Percentiles rank a stretch among this genome's conserved stretches.
phyloP scores from a whole-genome alignment of 2,797 vertebrate species.

The Odontamblyopus lacepedii region DNA sequence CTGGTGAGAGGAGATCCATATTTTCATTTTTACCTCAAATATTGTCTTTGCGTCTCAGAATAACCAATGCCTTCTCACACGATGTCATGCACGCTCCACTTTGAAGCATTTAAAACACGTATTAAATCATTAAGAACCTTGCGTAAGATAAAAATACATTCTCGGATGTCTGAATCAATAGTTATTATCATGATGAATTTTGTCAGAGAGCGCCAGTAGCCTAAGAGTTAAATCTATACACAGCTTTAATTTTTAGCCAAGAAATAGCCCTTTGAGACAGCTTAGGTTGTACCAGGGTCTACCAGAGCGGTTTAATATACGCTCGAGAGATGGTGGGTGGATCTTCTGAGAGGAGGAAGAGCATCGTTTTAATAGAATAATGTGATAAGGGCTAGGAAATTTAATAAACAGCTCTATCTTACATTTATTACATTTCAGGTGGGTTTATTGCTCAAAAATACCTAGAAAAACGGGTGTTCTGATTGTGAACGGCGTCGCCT shows the following conservation, averaged over 20 bases:
- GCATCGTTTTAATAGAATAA: too few species aligned
- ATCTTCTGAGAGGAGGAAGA: too few species aligned
- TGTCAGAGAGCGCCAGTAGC: neutral
- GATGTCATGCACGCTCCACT: too few species aligned
- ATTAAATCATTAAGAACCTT: neutral
- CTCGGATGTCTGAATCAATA: neutral
- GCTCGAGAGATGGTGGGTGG: too few species aligned
- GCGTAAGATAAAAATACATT: constrained; percentile 1
- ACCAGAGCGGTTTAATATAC: neutral
- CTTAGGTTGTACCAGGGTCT: neutral
- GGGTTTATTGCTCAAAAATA: too few species aligned
- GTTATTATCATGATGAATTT: constrained; percentile 3
- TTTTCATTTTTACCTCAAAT: too few species aligned
- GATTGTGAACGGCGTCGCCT: too few species aligned
- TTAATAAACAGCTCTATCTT: too few species aligned
- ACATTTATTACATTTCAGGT: too few species aligned
- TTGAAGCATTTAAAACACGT: neutral
- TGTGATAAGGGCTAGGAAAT: too few species aligned
- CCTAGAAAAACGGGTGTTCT: too few species aligned
- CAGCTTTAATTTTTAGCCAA: constrained; percentile 7
- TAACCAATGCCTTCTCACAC: neutral
- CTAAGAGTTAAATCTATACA: neutral
- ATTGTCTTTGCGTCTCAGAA: neutral
- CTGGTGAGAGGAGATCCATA: too few species aligned
- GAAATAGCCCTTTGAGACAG: constrained; percentile 5